Conservation (phyloP, 2,888 invertebrate genomes). For the Athalia rosae region DNA sequence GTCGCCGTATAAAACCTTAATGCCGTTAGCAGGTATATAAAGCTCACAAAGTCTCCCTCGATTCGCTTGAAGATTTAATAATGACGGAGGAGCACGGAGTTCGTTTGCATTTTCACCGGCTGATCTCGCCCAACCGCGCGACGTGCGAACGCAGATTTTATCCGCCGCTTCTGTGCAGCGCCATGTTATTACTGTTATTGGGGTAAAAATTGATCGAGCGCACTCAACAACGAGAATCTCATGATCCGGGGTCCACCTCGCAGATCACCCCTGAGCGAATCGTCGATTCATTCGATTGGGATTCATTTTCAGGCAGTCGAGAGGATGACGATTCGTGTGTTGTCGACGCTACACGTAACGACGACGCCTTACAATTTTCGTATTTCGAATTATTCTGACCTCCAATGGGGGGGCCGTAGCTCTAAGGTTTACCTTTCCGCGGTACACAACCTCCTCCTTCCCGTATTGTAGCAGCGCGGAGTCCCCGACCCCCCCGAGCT, state of each 20-base stretch:
- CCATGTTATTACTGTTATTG: too few species aligned
- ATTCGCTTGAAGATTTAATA: constrained; percentile 31
- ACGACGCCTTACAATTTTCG: background rate
- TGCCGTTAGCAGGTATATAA: constrained; percentile 57
- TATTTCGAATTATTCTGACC: background rate
- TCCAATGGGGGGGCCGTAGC: background rate
- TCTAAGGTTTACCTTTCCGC: background rate
- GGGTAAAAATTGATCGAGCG: too few species aligned
- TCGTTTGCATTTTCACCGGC: background rate
- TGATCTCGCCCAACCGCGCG: background rate
- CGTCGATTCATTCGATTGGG: too few species aligned
- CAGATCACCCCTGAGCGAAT: too few species aligned
- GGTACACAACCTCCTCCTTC: too few species aligned
- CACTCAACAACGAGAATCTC: too few species aligned
- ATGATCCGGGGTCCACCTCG: too few species aligned
- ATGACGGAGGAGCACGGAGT: background rate
- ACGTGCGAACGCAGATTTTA: background rate
- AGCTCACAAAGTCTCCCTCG: constrained; percentile 1
- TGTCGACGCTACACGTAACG: background rate
- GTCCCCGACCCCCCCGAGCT: background rate
- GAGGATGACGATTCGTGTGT: too few species aligned
- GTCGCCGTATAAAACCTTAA: constrained; percentile 62
- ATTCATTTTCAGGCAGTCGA: too few species aligned
- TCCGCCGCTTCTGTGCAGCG: background rate
- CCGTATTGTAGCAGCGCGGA: background rate